A percentile compares a stretch with the other conserved stretches of the same genome.
Evolutionary conservation across 2,797 vertebrate genomes (phyloP).

Genomic region (Syngnathus acus): DNA sequence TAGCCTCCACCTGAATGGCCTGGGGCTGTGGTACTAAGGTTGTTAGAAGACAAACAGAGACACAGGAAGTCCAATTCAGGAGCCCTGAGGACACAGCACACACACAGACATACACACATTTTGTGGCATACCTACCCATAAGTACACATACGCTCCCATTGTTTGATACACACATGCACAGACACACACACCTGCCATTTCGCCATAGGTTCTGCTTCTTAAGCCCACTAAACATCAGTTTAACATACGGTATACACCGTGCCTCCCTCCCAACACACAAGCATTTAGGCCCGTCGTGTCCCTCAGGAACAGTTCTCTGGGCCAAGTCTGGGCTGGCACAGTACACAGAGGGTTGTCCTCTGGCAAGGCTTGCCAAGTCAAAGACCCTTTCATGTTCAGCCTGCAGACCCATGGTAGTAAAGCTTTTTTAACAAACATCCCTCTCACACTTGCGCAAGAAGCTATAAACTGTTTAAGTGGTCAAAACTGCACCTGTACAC

Average conservation of each 20-base stretch:
- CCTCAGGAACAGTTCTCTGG: constrained; percentile 68
- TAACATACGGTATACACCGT: constrained; percentile 25
- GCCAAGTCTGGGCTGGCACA: constrained; percentile 80
- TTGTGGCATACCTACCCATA: constrained; percentile 26
- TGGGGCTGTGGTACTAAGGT: constrained; percentile 46
- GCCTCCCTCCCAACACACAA: constrained; percentile 19
- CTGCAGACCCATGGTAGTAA: constrained; percentile 61
- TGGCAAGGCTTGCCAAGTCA: constrained; percentile 78
- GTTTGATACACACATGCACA: constrained; percentile 28
- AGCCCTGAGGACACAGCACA: constrained; percentile 54
- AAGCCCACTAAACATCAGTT: constrained; percentile 43
- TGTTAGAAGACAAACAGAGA: constrained; percentile 67
- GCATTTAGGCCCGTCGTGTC: constrained; percentile 67
- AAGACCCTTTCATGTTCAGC: constrained; percentile 72
- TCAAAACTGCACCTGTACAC: constrained; percentile 42
- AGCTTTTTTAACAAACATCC: constrained; percentile 61
- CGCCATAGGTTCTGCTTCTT: constrained; percentile 34
- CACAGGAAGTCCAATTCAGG: constrained; percentile 75
- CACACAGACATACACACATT: constrained; percentile 22
- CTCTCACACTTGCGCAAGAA: constrained; percentile 25
- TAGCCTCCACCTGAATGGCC: constrained; percentile 60
- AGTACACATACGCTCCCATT: constrained; percentile 17
- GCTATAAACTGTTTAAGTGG: constrained; percentile 50
- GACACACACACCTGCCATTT: constrained; percentile 37
- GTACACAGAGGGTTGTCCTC: constrained; percentile 83